Conservation (phyloP, 2,113 vertebrate species). For the Scortum barcoo region DNA sequence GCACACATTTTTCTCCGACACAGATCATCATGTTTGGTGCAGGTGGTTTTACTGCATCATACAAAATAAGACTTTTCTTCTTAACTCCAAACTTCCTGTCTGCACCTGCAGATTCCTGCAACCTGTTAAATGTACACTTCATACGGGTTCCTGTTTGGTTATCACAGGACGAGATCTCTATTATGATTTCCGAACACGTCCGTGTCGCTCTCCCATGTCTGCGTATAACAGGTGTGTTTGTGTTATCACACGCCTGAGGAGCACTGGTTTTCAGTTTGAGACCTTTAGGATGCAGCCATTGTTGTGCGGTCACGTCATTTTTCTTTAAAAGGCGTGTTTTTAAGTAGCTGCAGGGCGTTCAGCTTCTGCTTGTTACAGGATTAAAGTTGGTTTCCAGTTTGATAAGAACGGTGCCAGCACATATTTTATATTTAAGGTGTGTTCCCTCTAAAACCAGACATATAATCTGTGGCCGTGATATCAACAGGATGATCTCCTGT, state of each 20-base stretch:
- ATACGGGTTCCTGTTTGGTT: neutral
- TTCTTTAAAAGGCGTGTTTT: no score
- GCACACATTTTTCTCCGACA: neutral
- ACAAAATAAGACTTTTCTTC: neutral
- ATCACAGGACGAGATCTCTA: constrained; percentile 8
- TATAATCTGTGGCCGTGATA: neutral
- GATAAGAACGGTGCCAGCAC: neutral
- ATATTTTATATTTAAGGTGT: neutral
- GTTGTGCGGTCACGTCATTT: constrained; percentile 18
- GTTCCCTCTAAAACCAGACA: neutral
- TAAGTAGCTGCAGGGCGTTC: neutral
- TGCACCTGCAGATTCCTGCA: constrained; percentile 15
- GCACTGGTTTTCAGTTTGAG: constrained; percentile 3
- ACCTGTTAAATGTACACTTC: neutral
- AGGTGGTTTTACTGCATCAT: neutral
- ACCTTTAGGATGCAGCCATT: neutral
- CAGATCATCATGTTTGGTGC: neutral
- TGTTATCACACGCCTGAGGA: neutral
- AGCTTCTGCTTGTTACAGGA: neutral
- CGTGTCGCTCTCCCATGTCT: neutral
- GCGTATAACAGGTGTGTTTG: neutral
- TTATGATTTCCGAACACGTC: neutral
- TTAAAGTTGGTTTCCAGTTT: neutral
- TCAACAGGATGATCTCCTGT: neutral
- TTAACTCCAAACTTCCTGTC: no score